Base-by-base conservation (phyloP, 2,888 invertebrate genomes). In the Idaea straminata region DNA sequence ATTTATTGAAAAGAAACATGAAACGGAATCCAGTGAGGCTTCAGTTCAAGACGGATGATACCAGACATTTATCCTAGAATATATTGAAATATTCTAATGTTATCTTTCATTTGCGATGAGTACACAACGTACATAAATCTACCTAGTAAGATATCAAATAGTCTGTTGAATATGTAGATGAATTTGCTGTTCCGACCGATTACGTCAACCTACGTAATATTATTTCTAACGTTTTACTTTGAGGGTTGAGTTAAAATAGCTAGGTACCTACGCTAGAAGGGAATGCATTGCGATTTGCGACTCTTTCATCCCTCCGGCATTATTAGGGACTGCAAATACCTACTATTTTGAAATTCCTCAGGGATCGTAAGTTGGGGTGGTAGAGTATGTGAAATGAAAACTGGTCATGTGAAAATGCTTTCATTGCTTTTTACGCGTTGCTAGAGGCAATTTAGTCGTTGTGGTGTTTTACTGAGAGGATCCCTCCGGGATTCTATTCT, bases 351-450 rank as follows among this genome's bases (percentile, higher is more conserved):
- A 83, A 85, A 90, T 91, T 91, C 91, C 91, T 87, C 69, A 78
- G 91, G 90, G 91, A 86, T 83, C 80, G 78, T 64, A 66, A 62
- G 61, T 64, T 63, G 61, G 66, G 81, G 84, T 83, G 88, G 25
- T 87, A 59, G 86, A 79, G 84, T 79, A 79, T 78, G 83, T 81
- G 86, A 87, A 89, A 90, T 89, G 89, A 87, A 87, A 89, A 89
- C 88, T 89, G 83, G 83, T 87, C 89, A 89, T 89, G 91, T 90
- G 91, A 89, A 91, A 91, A 89, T 86, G 89, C 88, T 90, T 91
- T 89, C 88, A 88, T 89, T 89, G 91, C 89, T 87, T 90, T 90
- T 91, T 87, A 86, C 89, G 88, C 89, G 84, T 86, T 85, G 89
- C 91, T 85, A 79, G 86, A 85, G 91, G 91, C 90, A 87, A 91